Percentiles rank a stretch among this genome's conserved stretches.
These are phyloP conservation scores for Parus major DNA, from an alignment of 2,113 vertebrate species.

Conservation along the genomic window DNA sequence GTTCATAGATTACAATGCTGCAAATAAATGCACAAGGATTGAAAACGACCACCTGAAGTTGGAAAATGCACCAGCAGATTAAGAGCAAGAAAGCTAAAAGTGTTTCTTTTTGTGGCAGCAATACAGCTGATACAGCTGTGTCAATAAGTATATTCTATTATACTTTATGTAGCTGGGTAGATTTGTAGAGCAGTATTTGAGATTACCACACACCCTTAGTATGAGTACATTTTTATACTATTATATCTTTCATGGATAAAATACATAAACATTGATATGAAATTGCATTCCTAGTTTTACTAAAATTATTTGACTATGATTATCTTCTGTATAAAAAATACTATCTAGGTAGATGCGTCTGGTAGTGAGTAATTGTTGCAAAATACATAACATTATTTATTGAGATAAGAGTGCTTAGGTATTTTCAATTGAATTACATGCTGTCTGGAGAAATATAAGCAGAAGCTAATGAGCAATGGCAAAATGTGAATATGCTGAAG, in stretches of 20 bases:
- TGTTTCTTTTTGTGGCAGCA: background rate
- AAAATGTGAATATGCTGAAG: conserved; percentile 10
- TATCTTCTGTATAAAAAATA: background rate
- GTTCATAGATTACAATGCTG: background rate
- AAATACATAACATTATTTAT: conserved; percentile 4
- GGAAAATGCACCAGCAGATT: background rate
- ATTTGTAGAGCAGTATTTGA: background rate
- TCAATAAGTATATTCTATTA: background rate
- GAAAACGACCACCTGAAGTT: background rate
- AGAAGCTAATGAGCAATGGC: background rate
- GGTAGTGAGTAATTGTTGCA: background rate
- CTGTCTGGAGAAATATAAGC: background rate
- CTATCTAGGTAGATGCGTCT: background rate
- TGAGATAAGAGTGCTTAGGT: background rate
- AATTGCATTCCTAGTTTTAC: background rate
- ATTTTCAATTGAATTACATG: background rate
- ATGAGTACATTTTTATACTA: background rate
- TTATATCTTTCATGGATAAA: background rate
- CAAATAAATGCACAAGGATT: background rate
- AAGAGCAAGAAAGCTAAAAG: background rate
- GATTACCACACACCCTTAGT: background rate
- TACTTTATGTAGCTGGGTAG: background rate
- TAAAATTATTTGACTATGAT: background rate
- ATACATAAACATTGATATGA: background rate
- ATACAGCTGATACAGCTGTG: background rate